Conservation (phyloP, 2,797 vertebrate genomes). For the Antrozous pallidus region DNA sequence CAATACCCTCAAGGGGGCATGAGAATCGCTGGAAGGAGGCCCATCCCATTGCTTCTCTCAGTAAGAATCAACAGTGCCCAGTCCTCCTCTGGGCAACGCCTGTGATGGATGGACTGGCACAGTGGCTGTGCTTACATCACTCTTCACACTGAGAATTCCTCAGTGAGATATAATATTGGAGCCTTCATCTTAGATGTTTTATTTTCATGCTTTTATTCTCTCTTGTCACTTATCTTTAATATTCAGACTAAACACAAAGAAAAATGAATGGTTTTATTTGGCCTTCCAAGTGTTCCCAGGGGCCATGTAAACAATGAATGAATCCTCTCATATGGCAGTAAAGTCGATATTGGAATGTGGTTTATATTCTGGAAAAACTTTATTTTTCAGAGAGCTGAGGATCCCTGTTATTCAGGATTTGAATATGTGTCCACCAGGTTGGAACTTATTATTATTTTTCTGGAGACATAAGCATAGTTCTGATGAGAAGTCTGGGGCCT, state of each 20-base stretch:
- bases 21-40: fast-evolving
- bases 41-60: fast-evolving
- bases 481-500: not conserved
- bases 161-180: too few species aligned
- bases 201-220: not conserved
- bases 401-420: not conserved
- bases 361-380: not conserved
- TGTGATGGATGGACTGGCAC: fast-evolving
- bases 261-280: not conserved
- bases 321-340: not conserved
- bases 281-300: not conserved
- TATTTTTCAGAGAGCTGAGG: not conserved
- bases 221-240: not conserved
- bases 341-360: not conserved
- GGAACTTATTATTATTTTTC: not conserved
- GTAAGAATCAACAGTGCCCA: fast-evolving
- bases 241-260: not conserved
- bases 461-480: not conserved
- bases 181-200: not conserved
- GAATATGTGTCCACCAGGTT: not conserved
- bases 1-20: fast-evolving
- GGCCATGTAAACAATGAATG: not conserved
- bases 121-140: fast-evolving
- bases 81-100: fast-evolving
- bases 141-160: not conserved